Evolutionary conservation across 2,113 vertebrate species (phyloP), one percentile per base, ranked within the genome.

Genomic region (Setophaga coronata): DNA sequence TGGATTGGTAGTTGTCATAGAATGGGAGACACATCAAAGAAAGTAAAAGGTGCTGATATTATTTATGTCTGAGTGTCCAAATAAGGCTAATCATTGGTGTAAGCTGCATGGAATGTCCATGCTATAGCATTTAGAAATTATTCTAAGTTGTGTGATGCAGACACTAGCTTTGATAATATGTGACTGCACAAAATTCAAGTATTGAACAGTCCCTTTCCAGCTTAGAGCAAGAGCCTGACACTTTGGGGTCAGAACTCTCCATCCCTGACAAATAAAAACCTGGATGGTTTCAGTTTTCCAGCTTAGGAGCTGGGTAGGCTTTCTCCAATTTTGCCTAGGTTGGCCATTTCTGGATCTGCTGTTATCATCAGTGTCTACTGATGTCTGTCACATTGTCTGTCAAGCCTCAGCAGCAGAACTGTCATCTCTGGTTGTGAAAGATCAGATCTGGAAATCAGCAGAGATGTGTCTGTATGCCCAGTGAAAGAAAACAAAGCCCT

Each of bases 171-270:
- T 1, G 2, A 67, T 40, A 45, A 38, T 25, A 28, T 10, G 2
- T 0, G 0, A 67, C 20, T 9, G 48, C 17, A 38, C 14, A 53
- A 33, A 77, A 38, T 45, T 21, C 2, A 24, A 36, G 21, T 45
- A 26, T 25, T 2, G 3, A 54, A 18, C 34, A 73, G 33, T 19
- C 2, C 5, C 18, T 87, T 80, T 87, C 33, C 33, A 65, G 21
- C 20, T 60, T 34, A 47, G 48, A 65, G 31, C 20, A 31, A 54
- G 33, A 65, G 19, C 29, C 24, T 48, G 72, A 69, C 15, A 33
- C 15, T 25, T 6, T 33, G 40, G 29, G n/a, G 40, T n/a, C 8
- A 2, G 43, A 73, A 9, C 13, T 65, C 20, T 12, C 14, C 2
- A 1, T 50, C 8, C 8, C 18, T 61, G 23, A 14, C 18, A 40